Evolutionary conservation across 1,140 invertebrate species (phyloP).

Genomic region (Carcinoscorpius rotundicauda): DNA sequence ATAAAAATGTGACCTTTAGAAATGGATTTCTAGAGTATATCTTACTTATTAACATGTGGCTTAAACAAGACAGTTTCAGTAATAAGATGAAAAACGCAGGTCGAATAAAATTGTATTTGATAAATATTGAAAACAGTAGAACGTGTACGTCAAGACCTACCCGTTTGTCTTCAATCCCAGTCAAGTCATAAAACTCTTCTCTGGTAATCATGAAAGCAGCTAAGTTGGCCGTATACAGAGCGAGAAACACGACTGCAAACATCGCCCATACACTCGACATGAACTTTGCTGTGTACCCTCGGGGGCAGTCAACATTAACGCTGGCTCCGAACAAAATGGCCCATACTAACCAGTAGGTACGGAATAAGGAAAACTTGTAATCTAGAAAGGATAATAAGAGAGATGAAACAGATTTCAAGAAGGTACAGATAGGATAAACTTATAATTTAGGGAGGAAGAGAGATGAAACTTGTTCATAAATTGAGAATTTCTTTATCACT

Average conservation of each 20-base stretch:
- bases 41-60: background rate
- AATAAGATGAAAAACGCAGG: too few relatives aligned
- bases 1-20: too few relatives aligned
- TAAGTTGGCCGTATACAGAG: conserved; percentile 92
- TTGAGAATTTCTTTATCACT: too few relatives aligned
- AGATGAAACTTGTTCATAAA: too few relatives aligned
- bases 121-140: too few relatives aligned
- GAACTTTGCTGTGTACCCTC: conserved; percentile 82
- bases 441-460: conserved; percentile 36
- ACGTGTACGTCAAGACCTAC: conserved; percentile 32
- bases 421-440: conserved; percentile 65
- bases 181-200: conserved; percentile 91
- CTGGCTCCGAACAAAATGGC: conserved; percentile 96
- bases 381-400: conserved; percentile 28
- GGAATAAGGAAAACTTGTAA: conserved; percentile 82
- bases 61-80: background rate
- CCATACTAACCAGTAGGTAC: conserved; percentile 99
- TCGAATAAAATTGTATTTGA: too few relatives aligned
- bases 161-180: conserved; percentile 73
- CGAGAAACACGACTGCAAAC: conserved; percentile 84
- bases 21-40: background rate
- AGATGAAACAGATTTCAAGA: too few relatives aligned
- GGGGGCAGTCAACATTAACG: conserved; percentile 87
- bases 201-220: conserved; percentile 99
- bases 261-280: conserved; percentile 97